Percentiles rank a stretch among this genome's conserved stretches.
Evolutionary conservation across 2,888 invertebrate genomes (phyloP).

Genomic region (Timandra comae): DNA sequence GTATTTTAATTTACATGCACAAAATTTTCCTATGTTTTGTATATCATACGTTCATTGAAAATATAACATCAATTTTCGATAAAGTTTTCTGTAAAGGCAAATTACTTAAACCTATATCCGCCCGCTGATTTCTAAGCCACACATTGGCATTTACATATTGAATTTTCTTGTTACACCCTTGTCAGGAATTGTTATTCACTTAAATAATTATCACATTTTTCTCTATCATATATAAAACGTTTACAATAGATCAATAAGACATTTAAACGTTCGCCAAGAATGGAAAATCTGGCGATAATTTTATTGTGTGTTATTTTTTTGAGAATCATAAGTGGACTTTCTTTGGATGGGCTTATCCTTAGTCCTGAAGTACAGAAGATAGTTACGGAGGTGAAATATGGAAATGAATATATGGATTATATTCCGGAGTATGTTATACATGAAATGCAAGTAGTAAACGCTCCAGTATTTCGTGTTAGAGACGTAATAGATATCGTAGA

Average conservation of each 20-base stretch:
- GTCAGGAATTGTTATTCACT: not conserved
- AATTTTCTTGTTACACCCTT: not conserved
- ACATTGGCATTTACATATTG: too few species aligned
- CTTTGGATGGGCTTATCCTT: conserved; percentile 40
- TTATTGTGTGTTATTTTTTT: conserved; percentile 31
- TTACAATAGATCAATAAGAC: conserved; percentile 16
- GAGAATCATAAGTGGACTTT: conserved; percentile 23
- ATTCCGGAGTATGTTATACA: conserved; percentile 32
- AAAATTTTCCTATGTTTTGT: too few species aligned
- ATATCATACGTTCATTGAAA: too few species aligned
- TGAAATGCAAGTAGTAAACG: conserved; percentile 16
- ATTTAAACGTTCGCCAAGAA: conserved; percentile 23
- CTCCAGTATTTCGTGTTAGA: conserved; percentile 13
- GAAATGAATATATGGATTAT: conserved; percentile 55
- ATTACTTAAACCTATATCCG: too few species aligned
- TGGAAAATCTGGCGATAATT: conserved; percentile 38
- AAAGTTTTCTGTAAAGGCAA: too few species aligned
- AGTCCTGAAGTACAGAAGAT: conserved; percentile 51
- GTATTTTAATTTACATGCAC: too few species aligned
- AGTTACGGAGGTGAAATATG: conserved; percentile 29
- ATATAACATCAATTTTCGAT: too few species aligned
- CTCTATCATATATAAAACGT: conserved; percentile 21
- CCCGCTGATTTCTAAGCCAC: too few species aligned
- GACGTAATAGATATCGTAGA: conserved; percentile 10
- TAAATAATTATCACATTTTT: conserved; percentile 5